phyloP scores from a whole-genome alignment of 2,888 invertebrate genomes.

The Lasioglossum vierecki region DNA sequence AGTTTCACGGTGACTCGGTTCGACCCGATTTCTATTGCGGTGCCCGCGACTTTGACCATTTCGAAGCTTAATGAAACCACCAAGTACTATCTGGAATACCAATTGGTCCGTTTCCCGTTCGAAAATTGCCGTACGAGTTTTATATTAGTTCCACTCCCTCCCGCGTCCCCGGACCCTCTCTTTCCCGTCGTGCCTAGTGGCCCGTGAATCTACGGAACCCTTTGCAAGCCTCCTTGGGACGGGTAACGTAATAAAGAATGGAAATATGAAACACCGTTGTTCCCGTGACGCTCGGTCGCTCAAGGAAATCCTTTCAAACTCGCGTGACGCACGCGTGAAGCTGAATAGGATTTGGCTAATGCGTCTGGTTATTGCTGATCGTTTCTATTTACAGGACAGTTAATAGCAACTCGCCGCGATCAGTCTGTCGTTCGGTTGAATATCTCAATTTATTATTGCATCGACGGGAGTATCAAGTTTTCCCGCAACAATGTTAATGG shows the following conservation, averaged over 20 bases:
- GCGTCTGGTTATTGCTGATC: background rate
- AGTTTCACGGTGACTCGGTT: slow-evolving; percentile 15
- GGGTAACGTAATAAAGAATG: slow-evolving; percentile 8
- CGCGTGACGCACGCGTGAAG: background rate
- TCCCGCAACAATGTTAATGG: background rate
- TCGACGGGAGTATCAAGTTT: background rate
- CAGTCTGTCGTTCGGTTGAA: background rate
- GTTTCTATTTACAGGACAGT: background rate
- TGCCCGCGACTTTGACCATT: slow-evolving; percentile 1
- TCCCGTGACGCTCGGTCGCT: background rate
- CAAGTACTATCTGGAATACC: slow-evolving; percentile 3
- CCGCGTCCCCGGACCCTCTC: background rate
- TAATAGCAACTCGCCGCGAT: background rate
- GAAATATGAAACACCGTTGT: slow-evolving; percentile 1
- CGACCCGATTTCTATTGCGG: slow-evolving; percentile 23
- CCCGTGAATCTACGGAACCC: background rate
- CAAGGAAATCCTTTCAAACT: background rate
- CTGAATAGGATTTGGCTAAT: slow-evolving; percentile 1
- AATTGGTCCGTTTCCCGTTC: slow-evolving; percentile 10
- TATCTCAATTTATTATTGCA: background rate
- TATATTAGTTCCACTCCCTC: slow-evolving; percentile 5
- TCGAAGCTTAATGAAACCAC: slow-evolving; percentile 7
- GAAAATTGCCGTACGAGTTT: slow-evolving; percentile 17
- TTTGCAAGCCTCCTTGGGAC: background rate
- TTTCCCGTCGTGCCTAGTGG: background rate